Percentiles rank a stretch among this genome's conserved stretches.
These are phyloP conservation scores for Palaemon carinicauda DNA, from an alignment of 1,140 invertebrate genomes.

Conservation along the genomic window DNA sequence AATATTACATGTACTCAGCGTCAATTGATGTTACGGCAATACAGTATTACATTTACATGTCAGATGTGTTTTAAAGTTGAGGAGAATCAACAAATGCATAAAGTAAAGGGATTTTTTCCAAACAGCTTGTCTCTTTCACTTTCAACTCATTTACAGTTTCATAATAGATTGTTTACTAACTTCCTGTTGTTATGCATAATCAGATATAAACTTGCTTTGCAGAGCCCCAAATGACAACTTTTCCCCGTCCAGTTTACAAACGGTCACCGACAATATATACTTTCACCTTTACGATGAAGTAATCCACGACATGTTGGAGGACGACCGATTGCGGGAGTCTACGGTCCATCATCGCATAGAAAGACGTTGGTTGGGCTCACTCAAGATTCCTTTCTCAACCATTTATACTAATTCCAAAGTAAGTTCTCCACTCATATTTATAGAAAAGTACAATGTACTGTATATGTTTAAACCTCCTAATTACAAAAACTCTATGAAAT, in stretches of 20 bases:
- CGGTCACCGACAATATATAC: conserved; percentile 67
- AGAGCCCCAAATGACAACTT: conserved; percentile 70
- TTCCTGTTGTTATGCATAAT: background rate
- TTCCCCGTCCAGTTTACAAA: conserved; percentile 60
- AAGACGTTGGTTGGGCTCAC: conserved; percentile 76
- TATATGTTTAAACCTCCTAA: no score
- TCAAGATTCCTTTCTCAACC: conserved; percentile 77
- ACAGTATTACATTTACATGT: background rate
- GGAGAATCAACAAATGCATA: no score
- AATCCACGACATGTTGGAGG: conserved; percentile 73
- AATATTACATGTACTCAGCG: no score
- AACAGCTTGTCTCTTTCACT: no score
- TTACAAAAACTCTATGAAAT: no score
- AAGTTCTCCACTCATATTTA: conserved; percentile 12
- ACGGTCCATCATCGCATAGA: conserved; percentile 75
- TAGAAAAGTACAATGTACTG: no score
- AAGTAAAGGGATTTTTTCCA: no score
- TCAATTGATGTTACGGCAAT: no score
- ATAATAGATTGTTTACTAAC: no score
- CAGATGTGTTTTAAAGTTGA: background rate
- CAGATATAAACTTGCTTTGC: conserved; percentile 5
- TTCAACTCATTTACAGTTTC: background rate
- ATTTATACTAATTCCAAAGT: conserved; percentile 75
- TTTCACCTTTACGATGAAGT: conserved; percentile 78
- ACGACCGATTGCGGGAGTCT: conserved; percentile 68